Base-by-base conservation (phyloP, 2,797 vertebrate species). In the Takifugu rubripes region DNA sequence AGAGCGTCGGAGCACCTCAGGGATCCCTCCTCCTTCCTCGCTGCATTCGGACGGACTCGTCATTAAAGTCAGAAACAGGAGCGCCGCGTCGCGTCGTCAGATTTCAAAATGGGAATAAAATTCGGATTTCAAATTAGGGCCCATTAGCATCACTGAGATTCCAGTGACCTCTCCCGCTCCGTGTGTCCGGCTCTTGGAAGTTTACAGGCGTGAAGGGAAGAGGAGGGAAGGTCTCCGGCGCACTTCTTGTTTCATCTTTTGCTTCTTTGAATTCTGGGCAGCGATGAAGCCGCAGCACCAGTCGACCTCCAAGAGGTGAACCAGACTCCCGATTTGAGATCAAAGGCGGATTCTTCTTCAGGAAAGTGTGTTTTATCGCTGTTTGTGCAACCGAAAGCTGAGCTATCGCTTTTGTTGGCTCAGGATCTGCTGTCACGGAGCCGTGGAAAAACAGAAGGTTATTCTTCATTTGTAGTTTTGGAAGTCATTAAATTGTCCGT, bases 101-200 rank as follows among this genome's bases (percentile, higher is more conserved):
- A 73, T 87, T 87, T 81, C 62, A 72, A 83, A 79, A 84, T 80
- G 75, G 79, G 81, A 85, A 85, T 85, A 86, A 85, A 83, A 86
- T 77, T 86, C 77, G 64, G 69, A 4, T 84, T 84, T 89, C 69
- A 90, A 82, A 88, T 87, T 84, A 85, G 76, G 77, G 33, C 64
- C 72, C 65, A 89, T 92, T 89, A 89, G 85, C 90, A 89, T 91
- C 87, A 87, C 81, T 84, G 65, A 87, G 79, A 83, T 79, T 74
- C 33, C 44, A 60, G 59, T 74, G 84, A 84, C 83, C 81, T 82
- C 85, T 84, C 52, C 44, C 42, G 1, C 49, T 51, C 57, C 26
- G 5, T 25, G 47, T 72, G 66, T 78, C 73, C 51, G 54, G 50
- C 68, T 75, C 52, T 76, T 67, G 70, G 68, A 83, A 76, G 78